Evolutionary conservation across 2,113 vertebrate species (phyloP).

Genomic region (Coptodon bakossiorum): DNA sequence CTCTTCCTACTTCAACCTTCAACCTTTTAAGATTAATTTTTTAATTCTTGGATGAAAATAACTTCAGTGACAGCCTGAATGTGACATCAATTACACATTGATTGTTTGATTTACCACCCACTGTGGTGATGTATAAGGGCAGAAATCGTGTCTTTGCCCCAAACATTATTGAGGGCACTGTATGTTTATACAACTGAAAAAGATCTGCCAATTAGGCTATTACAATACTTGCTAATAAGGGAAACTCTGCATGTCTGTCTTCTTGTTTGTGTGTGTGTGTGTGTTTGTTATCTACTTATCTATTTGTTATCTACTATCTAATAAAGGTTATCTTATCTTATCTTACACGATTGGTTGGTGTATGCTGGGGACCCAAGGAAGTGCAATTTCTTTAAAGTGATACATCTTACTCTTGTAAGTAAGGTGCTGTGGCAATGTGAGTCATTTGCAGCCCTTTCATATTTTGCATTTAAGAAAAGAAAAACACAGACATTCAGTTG

Average conservation of each 20-base stretch:
- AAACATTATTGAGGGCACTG: not conserved
- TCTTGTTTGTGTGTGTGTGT: not conserved
- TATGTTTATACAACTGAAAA: not conserved
- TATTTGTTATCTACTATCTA: not conserved
- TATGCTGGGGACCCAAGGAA: not conserved
- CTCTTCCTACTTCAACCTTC: not conserved
- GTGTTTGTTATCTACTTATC: not conserved
- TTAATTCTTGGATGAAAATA: not conserved
- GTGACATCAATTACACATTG: not conserved
- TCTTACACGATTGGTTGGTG: not conserved
- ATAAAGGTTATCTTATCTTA: not conserved
- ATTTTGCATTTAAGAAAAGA: not conserved
- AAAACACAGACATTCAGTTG: not conserved
- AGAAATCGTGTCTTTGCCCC: not conserved
- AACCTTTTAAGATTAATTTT: accelerated
- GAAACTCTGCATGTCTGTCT: accelerated
- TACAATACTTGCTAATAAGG: not conserved
- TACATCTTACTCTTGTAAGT: not conserved
- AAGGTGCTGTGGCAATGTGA: not conserved
- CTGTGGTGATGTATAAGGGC: not conserved
- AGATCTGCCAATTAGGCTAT: accelerated
- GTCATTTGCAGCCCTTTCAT: not conserved
- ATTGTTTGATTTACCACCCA: not conserved
- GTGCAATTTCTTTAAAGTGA: not conserved
- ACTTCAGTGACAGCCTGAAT: not conserved